Evolutionary conservation across 1,140 invertebrate genomes (phyloP), one percentile per base, ranked within the genome.

Genomic region (Nasonia giraulti): DNA sequence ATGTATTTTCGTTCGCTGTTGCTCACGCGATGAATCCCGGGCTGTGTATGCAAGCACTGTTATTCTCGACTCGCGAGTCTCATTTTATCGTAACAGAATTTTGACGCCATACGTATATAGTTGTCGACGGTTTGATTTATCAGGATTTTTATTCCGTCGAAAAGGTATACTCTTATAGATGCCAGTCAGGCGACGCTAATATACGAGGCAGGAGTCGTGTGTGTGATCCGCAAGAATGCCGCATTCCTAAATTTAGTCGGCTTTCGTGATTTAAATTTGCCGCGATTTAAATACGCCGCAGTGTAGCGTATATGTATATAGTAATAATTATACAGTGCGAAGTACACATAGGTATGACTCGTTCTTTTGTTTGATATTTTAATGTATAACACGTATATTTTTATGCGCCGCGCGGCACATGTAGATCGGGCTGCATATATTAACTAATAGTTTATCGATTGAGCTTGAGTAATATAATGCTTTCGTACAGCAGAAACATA

Each of bases 381-480:
- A 62, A 62, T 62, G 3, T 62, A 27, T 27, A 27, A 27, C 27
- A 62, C 17, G 1, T 62, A 0, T 62, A 62, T 62, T 7, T n/a
- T 20, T 62, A 62, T 62, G 17, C 55, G 7, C 10, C 8, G 40
- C 8, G 33, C 14, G 17, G 14, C 55, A 7, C 55, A 62, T 7
- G 55, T 62, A 62, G 55, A 62, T 62, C 17, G 7, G n/a, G 20
- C 55, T 62, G 17, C 17, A 62, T 62, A 62, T 62, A 62, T 62
- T 62, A 62, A 62, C 20, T 62, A 62, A 62, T 62, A 62, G 55
- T 62, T 62, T n/a, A 62, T 62, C 55, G 55, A 62, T 62, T 62
- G 55, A 62, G 55, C 55, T 62, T 37, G 33, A 37, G 33, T 37
- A 37, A 37, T 37, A 62, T n/a, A 62, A 62, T 62, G 50, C 55